These are phyloP conservation scores for Hyperoplus lanceolatus DNA, from an alignment of 2,797 vertebrate genomes.

Conservation along the genomic window DNA sequence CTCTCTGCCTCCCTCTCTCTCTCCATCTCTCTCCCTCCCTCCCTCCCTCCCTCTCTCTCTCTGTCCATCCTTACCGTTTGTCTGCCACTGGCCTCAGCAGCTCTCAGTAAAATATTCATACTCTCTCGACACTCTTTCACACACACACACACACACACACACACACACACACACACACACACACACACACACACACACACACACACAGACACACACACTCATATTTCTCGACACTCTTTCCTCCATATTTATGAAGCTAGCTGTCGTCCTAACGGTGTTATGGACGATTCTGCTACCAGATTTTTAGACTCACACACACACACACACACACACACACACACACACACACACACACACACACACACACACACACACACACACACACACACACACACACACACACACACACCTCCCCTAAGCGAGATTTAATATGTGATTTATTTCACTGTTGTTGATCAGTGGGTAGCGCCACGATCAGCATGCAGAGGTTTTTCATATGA, in stretches of 20 bases:
- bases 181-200: too few species aligned
- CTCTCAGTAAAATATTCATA: slow-evolving; percentile 75
- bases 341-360: too few species aligned
- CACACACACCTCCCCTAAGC: neutral
- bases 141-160: too few species aligned
- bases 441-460: slow-evolving; percentile 50
- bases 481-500: neutral
- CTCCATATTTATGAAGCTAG: slow-evolving; percentile 76
- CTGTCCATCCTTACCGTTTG: slow-evolving; percentile 8
- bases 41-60: slow-evolving; percentile 48
- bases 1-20: slow-evolving; percentile 48
- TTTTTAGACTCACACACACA: slow-evolving; percentile 47
- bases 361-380: too few species aligned
- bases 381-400: too few species aligned
- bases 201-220: too few species aligned
- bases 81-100: slow-evolving; percentile 63
- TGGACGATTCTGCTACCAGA: slow-evolving; percentile 39
- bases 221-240: slow-evolving; percentile 33
- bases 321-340: neutral
- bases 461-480: slow-evolving; percentile 37
- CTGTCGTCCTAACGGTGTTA: slow-evolving; percentile 53
- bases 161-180: too few species aligned
- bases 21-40: slow-evolving; percentile 8
- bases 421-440: slow-evolving; percentile 56
- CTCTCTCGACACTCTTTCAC: slow-evolving; percentile 41